Evolutionary conservation across 2,888 invertebrate genomes (phyloP), one percentile per base, ranked within the genome.

Genomic region (Ophion ventricosus): DNA sequence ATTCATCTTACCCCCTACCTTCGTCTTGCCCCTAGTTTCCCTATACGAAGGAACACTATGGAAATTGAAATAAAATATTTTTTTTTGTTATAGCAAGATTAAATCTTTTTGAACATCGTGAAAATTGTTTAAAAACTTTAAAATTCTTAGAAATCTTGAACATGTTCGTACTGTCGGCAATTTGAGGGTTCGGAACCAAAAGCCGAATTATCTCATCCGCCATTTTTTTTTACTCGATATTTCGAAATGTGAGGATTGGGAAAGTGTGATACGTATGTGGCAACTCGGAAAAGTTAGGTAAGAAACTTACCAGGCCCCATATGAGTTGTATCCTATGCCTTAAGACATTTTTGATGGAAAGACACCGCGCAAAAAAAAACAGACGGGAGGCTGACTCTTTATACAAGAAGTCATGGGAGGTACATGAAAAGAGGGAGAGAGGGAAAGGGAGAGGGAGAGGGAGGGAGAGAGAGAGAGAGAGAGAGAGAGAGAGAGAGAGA

Each of bases 401-500:
- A 14, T 49, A 49, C 49, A 14, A 49, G 49, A 49, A 17, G 3
- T 49, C 49, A 49, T 49, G 49, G 17, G 14, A 49, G 49, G 49
- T 49, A 14, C 49, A 49, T 17, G 17, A 14, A 1, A 14, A 17
- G 49, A 49, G 49, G 3, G 49, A 43, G 43, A 43, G 43, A 43
- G 43, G 17, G 49, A 14, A 2, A 14, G 14, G 8, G 14, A 4
- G 49, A 11, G 17, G 49, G 49, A 43, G 14, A 11, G 43, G 57
- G 40, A 70, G 70, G 17, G 59, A 72, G n/a, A 56, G 23, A 26
- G 25, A 73, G 56, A n/a, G 57, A 70, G 26, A 26, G 23, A 59
- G 57, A 49, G 35, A 35, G 23, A 49, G 64, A n/a, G n/a, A n/a
- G n/a, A n/a, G n/a, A n/a, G 40, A 1, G 49, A 43, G 43, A 43